Percentiles rank a stretch among this genome's conserved stretches.
Evolutionary conservation across 2,797 vertebrate genomes (phyloP).

Genomic region (Scolopax rusticola): DNA sequence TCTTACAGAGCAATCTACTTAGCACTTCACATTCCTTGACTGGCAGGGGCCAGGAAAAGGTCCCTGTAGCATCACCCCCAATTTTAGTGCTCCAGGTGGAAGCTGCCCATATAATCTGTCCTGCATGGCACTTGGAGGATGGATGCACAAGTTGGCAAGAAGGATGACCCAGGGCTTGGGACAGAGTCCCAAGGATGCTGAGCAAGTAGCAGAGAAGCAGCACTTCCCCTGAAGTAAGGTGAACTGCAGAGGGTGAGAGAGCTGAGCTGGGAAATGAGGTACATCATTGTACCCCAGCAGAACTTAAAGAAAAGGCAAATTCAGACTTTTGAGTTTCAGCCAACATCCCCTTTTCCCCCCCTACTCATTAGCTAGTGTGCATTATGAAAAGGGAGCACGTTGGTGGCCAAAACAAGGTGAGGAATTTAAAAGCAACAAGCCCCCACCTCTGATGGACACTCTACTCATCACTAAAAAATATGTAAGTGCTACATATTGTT

Average conservation of each 20-base stretch:
- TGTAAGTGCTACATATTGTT: neutral
- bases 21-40: neutral
- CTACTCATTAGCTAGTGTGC: neutral
- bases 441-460: neutral
- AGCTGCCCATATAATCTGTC: neutral
- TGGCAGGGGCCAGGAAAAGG: neutral
- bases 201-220: neutral
- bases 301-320: neutral
- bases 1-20: neutral
- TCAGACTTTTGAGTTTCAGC: neutral
- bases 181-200: neutral
- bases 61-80: neutral
- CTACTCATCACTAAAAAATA: neutral
- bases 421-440: neutral
- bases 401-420: neutral
- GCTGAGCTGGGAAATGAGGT: neutral
- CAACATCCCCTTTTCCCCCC: neutral
- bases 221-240: neutral
- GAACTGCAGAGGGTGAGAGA: neutral
- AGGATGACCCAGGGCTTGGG: neutral
- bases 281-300: neutral
- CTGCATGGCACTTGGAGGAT: neutral
- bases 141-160: neutral
- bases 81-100: neutral
- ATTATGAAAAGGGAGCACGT: neutral